Evolutionary conservation across 1,140 invertebrate species (phyloP), one percentile per base, ranked within the genome.

Genomic region (Laupala kohalensis): DNA sequence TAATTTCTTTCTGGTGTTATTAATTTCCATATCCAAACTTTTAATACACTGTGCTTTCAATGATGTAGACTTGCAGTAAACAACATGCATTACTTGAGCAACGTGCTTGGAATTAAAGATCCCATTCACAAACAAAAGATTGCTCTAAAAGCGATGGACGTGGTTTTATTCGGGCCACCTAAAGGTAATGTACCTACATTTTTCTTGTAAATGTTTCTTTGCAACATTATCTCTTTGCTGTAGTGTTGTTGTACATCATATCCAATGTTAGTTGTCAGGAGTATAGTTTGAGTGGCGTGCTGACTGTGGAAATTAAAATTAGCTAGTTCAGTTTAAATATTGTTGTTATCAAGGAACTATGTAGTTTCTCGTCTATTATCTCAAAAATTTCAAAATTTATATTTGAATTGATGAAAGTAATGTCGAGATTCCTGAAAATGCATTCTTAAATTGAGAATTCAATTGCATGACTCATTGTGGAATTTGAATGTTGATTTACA

Each of bases 71-170:
- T 96, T 81, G 94, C 95, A 74, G 92, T 93, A 26, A 94, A 92
- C 83, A 94, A 94, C 82, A 91, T 92, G 83, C 90, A 95, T 76
- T 95, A 92, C 82, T 82, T 96, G 64, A 90, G 86, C 78, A 90
- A 88, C 78, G 86, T 91, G 37, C 83, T 98, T 74, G 95, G 95
- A n/a, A 97, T 98, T 75, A 97, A 96, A 81, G 95, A 98, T 84
- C 92, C 93, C 19, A 96, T 97, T 76, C 95, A 98, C 80, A 95
- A 94, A 79, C 94, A 97, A 84, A 98, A 98, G 83, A 90, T 98
- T 71, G 89, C 93, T 4, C 83, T 98, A 26, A 98, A 98, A 83
- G 95, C 96, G 53, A 97, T 96, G 92, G 96, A 98, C 82, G 92
- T 96, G 72, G 95, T 98, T 9, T 83, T 98, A 12, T 98, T 98